Conservation (phyloP, 2,888 invertebrate species). For the Choristoneura rosaceana region DNA sequence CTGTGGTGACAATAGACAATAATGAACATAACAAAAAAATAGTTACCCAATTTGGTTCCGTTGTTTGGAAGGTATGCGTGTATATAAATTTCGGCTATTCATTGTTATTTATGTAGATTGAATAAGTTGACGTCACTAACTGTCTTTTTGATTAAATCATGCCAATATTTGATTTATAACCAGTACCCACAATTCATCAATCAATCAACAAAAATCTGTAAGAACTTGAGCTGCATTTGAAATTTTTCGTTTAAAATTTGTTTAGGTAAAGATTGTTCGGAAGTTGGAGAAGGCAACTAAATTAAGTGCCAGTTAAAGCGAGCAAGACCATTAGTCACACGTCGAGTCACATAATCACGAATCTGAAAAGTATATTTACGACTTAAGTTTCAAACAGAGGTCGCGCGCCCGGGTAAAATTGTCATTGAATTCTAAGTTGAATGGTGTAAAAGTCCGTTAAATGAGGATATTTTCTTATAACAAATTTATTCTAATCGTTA, state of each 20-base stretch:
- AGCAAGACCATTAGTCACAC: slow-evolving; percentile 51
- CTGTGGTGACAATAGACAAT: too few species aligned
- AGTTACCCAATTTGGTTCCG: too few species aligned
- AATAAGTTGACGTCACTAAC: too few species aligned
- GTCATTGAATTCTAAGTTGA: not conserved
- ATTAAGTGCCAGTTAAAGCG: slow-evolving; percentile 51
- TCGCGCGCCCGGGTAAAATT: not conserved
- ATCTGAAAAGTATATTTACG: slow-evolving; percentile 45
- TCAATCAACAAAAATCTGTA: not conserved
- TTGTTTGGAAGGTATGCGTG: too few species aligned
- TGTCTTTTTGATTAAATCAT: too few species aligned
- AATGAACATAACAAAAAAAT: too few species aligned
- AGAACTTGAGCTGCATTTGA: slow-evolving; percentile 12
- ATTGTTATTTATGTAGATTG: too few species aligned
- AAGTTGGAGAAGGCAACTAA: slow-evolving; percentile 50
- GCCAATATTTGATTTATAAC: too few species aligned
- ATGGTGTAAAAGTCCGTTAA: not conserved
- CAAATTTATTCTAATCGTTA: not conserved
- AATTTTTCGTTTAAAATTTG: slow-evolving; percentile 36
- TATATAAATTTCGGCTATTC: too few species aligned
- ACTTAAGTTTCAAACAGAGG: slow-evolving; percentile 18
- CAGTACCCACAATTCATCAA: too few species aligned
- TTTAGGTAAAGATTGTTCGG: slow-evolving; percentile 31
- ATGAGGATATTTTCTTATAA: not conserved
- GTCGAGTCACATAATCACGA: slow-evolving; percentile 46